Evolutionary conservation across 2,113 vertebrate genomes (phyloP), one percentile per base, ranked within the genome.

Genomic region (Myxocyprinus asiaticus): DNA sequence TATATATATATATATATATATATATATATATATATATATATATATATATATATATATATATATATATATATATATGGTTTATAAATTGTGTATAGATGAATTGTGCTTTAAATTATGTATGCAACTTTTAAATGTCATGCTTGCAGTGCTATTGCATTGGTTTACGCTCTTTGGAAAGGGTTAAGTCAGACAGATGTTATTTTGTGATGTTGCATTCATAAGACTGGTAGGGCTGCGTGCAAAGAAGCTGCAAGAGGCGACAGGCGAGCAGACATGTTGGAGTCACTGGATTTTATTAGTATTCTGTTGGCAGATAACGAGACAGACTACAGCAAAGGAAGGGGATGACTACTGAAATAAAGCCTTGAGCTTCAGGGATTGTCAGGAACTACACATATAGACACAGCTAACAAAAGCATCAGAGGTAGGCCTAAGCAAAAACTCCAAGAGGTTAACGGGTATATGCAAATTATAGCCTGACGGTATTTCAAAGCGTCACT

Each of bases 271-370:
- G 95, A 95, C 94, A 91, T 81, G 81, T 86, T 94, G 95, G 95
- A 97, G 95, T 94, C 95, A 90, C 84, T 88, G 81, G 84, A 86
- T 94, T 95, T 95, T 93, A 94, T 94, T 93, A 90, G 90, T 90
- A 87, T 91, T 90, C 88, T 89, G 91, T 87, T 93, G 92, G 92
- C 94, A 94, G 92, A 92, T 90, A 89, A 89, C 85, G 85, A 85
- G 80, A 85, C 82, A 87, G 85, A 83, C 67, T 67, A 81, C 74
- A 55, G 74, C 73, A 56, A 77, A 79, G 83, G 79, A 84, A 51
- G 82, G 75, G 85, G 67, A 15, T 59, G 83, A 84, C 88, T 83
- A 85, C 86, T 86, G 82, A 85, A 86, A 83, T 55, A 50, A 76
- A 84, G 70, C 47, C n/a, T 78, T 63, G 78, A 59, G 90, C 86